Evolutionary conservation across 2,113 vertebrate species (phyloP).

Genomic region (Axis porcinus): DNA sequence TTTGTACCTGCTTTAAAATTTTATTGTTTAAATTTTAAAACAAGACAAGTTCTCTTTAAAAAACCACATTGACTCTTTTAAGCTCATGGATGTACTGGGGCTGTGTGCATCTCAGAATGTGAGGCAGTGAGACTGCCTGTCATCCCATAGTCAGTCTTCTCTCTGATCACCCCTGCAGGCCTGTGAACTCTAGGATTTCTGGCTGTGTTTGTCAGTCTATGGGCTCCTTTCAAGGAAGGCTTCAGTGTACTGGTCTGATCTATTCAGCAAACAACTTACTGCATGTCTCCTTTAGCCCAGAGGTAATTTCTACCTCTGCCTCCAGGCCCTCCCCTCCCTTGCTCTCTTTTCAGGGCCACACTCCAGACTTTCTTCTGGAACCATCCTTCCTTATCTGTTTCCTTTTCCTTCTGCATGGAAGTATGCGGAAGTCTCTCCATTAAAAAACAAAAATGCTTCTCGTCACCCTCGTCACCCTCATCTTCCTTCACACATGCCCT

Average conservation of each 20-base stretch:
- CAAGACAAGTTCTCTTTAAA: background rate
- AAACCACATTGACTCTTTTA: background rate
- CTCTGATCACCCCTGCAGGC: background rate
- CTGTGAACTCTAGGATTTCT: background rate
- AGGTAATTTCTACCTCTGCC: background rate
- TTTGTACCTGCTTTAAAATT: background rate
- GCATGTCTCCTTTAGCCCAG: background rate
- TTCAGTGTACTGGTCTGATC: background rate
- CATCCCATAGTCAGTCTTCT: background rate
- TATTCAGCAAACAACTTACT: background rate
- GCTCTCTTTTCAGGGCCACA: background rate
- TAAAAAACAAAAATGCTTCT: background rate
- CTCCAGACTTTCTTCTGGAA: background rate
- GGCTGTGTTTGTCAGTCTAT: background rate
- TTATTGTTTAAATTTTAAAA: conserved; percentile 20
- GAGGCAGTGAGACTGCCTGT: background rate
- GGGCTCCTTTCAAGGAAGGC: background rate
- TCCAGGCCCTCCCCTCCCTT: background rate
- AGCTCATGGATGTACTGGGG: background rate
- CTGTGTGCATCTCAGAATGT: accelerated
- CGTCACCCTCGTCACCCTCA: background rate
- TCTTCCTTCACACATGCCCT: background rate
- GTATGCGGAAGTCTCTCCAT: background rate
- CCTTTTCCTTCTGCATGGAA: background rate
- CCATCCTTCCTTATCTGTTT: background rate